These are phyloP conservation scores for Eublepharis macularius DNA, from an alignment of 2,113 vertebrate genomes.

Conservation along the genomic window DNA sequence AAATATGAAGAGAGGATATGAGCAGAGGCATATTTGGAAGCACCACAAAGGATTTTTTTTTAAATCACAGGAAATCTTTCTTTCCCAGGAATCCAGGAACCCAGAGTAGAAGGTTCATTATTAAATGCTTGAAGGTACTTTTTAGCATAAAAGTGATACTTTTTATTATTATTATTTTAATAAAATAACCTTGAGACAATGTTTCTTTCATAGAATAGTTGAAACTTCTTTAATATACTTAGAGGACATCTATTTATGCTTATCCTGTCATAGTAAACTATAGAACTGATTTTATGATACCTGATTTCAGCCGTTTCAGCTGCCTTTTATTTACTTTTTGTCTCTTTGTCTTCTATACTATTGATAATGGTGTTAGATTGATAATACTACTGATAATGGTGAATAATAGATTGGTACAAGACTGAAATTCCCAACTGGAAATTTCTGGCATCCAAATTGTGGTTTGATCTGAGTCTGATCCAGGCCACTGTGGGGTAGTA, in stretches of 20 bases:
- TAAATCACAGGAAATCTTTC: constrained; percentile 29
- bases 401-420: no score
- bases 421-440: no score
- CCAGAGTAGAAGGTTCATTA: constrained; percentile 51
- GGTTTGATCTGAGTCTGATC: no score
- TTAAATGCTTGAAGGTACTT: constrained; percentile 55
- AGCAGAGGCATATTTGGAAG: neutral
- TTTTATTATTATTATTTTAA: constrained; percentile 61
- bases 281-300: constrained; percentile 14
- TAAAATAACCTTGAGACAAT: neutral
- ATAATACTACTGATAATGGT: no score
- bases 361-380: no score
- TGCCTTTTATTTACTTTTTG: neutral
- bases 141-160: constrained; percentile 55
- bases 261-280: constrained; percentile 4
- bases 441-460: no score
- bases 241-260: neutral
- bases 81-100: constrained; percentile 30
- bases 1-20: constrained; percentile 13
- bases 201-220: constrained; percentile 23
- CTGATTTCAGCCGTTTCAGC: neutral
- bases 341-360: rapidly evolving
- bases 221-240: constrained; percentile 26
- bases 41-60: constrained; percentile 37
- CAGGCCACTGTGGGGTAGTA: no score